Conservation (phyloP, 2,888 invertebrate species). For the Noctua janthe region DNA sequence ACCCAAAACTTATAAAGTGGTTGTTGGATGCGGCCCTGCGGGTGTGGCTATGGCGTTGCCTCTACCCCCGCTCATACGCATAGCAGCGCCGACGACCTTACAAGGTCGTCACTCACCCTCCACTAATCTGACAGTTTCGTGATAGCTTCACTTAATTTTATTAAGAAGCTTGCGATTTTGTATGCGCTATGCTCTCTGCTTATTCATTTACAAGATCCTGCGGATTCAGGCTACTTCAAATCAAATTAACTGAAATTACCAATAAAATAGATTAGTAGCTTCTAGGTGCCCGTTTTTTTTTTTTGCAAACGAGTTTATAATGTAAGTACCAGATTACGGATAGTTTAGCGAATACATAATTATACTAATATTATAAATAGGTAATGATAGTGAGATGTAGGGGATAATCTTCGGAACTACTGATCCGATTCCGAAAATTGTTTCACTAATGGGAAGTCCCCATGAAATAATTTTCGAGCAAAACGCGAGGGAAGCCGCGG, state of each 20-base stretch:
- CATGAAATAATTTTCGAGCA: not conserved
- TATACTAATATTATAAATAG: not conserved
- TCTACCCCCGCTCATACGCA: constrained; percentile 68
- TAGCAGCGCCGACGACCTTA: constrained; percentile 79
- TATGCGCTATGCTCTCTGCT: not conserved
- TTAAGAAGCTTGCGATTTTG: constrained; percentile 51
- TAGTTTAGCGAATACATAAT: not conserved
- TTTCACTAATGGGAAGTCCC: not conserved
- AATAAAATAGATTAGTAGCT: not conserved
- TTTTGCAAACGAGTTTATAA: not conserved
- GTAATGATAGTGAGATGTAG: too few species aligned
- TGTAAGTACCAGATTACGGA: not conserved
- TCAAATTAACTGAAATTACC: not conserved
- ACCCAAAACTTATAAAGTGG: constrained; percentile 45
- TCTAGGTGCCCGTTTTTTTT: not conserved
- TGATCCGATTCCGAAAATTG: not conserved
- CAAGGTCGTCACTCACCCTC: constrained; percentile 77
- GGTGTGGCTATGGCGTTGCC: constrained; percentile 59
- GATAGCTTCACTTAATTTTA: constrained; percentile 69
- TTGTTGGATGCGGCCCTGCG: constrained; percentile 63
- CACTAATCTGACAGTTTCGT: constrained; percentile 68
- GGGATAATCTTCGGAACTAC: not conserved
- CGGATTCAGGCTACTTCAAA: not conserved
- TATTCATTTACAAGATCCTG: not conserved
- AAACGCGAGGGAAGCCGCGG: too few species aligned